Conservation (phyloP, 37 sponge, comb jelly and placozoan species). For the Aplysina aerophoba region DNA sequence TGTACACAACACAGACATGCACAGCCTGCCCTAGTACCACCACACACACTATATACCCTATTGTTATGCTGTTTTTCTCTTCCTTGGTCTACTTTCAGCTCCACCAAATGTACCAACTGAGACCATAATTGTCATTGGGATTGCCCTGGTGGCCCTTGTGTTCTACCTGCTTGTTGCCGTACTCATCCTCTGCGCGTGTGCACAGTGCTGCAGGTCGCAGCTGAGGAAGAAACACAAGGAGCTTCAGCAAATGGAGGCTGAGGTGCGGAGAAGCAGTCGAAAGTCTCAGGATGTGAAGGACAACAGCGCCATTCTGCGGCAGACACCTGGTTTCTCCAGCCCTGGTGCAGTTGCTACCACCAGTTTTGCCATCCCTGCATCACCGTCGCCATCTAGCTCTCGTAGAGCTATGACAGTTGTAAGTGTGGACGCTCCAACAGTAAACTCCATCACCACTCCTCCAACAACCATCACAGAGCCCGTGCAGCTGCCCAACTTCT, state of each 20-base stretch:
- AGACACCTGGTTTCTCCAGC: slow-evolving; percentile 13
- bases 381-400: not conserved
- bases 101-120: not conserved
- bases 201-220: not conserved
- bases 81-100: not conserved
- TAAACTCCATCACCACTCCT: not conserved
- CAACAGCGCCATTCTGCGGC: slow-evolving; percentile 43
- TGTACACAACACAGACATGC: not conserved
- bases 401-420: not conserved
- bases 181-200: slow-evolving; percentile 28
- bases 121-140: slow-evolving; percentile 6
- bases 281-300: slow-evolving; percentile 40
- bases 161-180: slow-evolving; percentile 28
- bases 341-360: not conserved
- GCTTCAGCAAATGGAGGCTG: not conserved
- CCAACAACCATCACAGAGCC: not conserved
- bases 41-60: too few species aligned
- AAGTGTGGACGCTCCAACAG: not conserved
- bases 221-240: not conserved
- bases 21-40: too few species aligned
- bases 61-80: too few species aligned
- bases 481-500: slow-evolving; percentile 44
- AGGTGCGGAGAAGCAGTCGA: not conserved
- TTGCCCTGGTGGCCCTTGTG: slow-evolving; percentile 5
- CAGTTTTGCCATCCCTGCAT: not conserved